Base-by-base conservation (phyloP, 2,797 vertebrate genomes). In the Lerista edwardsae region DNA sequence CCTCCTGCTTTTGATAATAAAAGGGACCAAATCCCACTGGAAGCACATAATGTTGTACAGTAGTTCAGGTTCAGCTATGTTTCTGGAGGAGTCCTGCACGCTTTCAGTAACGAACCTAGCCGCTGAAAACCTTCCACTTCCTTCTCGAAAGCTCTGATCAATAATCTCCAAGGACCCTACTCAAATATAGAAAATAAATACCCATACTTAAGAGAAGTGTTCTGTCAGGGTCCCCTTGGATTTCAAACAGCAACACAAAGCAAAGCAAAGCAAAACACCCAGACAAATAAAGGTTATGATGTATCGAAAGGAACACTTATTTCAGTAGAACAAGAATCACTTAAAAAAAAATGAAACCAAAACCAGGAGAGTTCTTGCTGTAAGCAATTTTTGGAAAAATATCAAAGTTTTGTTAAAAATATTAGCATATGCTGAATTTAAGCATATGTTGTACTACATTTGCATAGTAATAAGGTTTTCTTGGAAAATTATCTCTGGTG, bases 1-100 rank as follows among this genome's bases (percentile, higher is more conserved):
- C 84, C 86, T 91, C 90, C 91, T 93, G 90, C 85, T 93, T 93
- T 93, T 93, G 92, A 94, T 92, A 93, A 61, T 92, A 93, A 94
- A 73, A 71, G 74, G 57, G 25, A 87, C 83, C 75, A 84, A 90
- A 69, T 88, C 85, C 85, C 90, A 87, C 39, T 75, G 71, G 87
- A 90, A 90, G 81, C 65, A 78, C 12, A 11, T 84, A 89, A 89
- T 91, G 86, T 90, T 94, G 67, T 92, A 84, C 86, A 61, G 79
- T 86, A 84, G 87, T 83, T 93, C 86, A 91, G 87, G 87, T 90
- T 75, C 44, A 88, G 17, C 62, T 88, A 81, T 87, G 74, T 9
- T 90, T 84, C 90, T 90, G 82, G 85, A 84, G 85, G 86, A 86
- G 79, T 80, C 79, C 87, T 64, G 69, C 2, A 84, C 68, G 51